phyloP scores from a whole-genome alignment of 2,888 invertebrate genomes.

The Beris chalybata region DNA sequence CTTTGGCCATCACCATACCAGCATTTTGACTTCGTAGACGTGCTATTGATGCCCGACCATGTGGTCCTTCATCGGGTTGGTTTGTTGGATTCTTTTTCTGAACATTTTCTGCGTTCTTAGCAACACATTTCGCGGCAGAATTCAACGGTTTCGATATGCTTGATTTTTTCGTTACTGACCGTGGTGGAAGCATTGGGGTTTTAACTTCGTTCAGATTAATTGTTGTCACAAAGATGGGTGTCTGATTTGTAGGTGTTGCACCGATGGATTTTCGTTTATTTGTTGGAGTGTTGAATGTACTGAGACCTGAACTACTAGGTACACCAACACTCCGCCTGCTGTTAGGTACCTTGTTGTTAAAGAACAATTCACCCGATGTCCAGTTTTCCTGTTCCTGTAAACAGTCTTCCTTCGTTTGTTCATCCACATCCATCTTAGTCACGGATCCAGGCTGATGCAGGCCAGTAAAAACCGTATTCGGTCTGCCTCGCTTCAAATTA shows the following conservation, averaged over 20 bases:
- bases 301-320: neutral
- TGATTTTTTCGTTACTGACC: slow-evolving; percentile 37
- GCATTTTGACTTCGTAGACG: slow-evolving; percentile 73
- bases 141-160: slow-evolving; percentile 32
- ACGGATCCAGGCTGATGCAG: slow-evolving; percentile 43
- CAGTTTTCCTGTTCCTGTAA: slow-evolving; percentile 48
- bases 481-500: slow-evolving; percentile 60
- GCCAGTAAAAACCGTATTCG: slow-evolving; percentile 57
- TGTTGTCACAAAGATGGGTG: slow-evolving; percentile 25
- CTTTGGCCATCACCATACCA: slow-evolving; percentile 79
- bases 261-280: slow-evolving; percentile 1
- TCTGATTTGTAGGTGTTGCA: slow-evolving; percentile 24
- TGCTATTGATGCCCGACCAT: slow-evolving; percentile 72
- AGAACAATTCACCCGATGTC: slow-evolving; percentile 55
- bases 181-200: slow-evolving; percentile 47
- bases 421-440: slow-evolving; percentile 20
- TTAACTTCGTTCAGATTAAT: slow-evolving; percentile 37
- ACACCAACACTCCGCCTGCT: slow-evolving; percentile 4
- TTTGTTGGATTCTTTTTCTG: slow-evolving; percentile 21
- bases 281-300: slow-evolving; percentile 10
- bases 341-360: slow-evolving; percentile 40
- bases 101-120: slow-evolving; percentile 46
- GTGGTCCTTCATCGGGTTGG: slow-evolving; percentile 55
- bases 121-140: slow-evolving; percentile 16
- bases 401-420: slow-evolving; percentile 24